Evolutionary conservation across 2,797 vertebrate species (phyloP).

Genomic region (Gouania willdenowi): DNA sequence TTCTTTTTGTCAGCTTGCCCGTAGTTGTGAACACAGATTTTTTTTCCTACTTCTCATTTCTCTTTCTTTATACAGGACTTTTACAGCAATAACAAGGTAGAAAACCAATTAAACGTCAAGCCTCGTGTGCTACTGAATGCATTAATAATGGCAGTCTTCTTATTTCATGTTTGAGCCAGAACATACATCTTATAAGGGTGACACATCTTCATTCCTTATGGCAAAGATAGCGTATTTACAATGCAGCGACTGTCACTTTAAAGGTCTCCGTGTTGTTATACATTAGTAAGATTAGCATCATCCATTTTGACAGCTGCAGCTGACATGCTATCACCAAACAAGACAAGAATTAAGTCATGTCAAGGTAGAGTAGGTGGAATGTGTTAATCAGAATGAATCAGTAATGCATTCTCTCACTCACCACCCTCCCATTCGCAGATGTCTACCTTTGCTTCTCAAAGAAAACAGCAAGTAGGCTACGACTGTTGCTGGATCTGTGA

Average conservation of each 20-base stretch:
- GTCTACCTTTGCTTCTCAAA: not conserved
- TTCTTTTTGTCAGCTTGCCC: too few species aligned
- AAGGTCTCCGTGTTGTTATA: slow-evolving; percentile 5
- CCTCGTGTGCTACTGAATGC: too few species aligned
- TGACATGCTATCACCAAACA: not conserved
- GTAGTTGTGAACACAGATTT: too few species aligned
- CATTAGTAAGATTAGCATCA: slow-evolving; percentile 4
- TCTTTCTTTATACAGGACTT: too few species aligned
- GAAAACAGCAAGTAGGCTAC: not conserved
- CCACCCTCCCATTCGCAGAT: not conserved
- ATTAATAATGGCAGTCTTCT: slow-evolving; percentile 8
- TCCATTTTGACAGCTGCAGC: slow-evolving; percentile 6
- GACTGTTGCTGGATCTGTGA: not conserved
- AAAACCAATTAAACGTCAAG: too few species aligned
- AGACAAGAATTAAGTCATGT: not conserved
- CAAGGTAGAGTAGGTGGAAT: not conserved
- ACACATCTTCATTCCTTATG: not conserved
- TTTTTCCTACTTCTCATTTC: too few species aligned
- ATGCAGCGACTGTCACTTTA: not conserved
- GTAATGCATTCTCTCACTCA: not conserved
- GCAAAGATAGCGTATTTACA: not conserved
- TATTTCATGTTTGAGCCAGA: not conserved
- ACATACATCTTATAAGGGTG: not conserved
- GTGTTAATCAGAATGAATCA: slow-evolving; percentile 1
- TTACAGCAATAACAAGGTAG: too few species aligned